Evolutionary conservation across 2,888 invertebrate species (phyloP).

Genomic region (Drosophila niveifrons): DNA sequence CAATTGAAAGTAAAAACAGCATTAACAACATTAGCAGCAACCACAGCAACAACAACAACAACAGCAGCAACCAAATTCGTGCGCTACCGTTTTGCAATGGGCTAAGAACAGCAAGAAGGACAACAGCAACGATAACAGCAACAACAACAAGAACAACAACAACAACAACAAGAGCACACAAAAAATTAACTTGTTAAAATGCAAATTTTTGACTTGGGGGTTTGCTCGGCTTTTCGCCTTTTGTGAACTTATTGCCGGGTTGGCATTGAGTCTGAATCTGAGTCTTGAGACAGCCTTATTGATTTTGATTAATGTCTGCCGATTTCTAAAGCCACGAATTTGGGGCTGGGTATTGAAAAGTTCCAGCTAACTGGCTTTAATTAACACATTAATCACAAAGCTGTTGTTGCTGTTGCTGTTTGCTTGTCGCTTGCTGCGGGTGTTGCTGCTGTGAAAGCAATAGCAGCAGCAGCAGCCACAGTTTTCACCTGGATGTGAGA

Average conservation of each 20-base stretch:
- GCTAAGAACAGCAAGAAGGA: constrained; percentile 54
- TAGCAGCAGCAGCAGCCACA: constrained; percentile 39
- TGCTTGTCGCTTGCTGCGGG: constrained; percentile 17
- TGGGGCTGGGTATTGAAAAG: constrained; percentile 62
- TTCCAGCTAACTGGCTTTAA: constrained; percentile 69
- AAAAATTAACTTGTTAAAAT: constrained; percentile 83
- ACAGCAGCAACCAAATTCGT: constrained; percentile 67
- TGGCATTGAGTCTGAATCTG: constrained; percentile 66
- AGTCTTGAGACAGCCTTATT: constrained; percentile 57
- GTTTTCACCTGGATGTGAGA: constrained; percentile 61
- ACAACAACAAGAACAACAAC: constrained; percentile 21
- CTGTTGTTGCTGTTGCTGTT: constrained; percentile 13
- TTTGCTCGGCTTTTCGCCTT: constrained; percentile 48
- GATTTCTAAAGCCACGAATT: constrained; percentile 69
- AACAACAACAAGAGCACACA: constrained; percentile 44
- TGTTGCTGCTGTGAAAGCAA: constrained; percentile 63
- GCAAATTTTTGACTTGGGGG: constrained; percentile 73
- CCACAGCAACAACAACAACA: constrained; percentile 37
- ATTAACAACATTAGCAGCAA: constrained; percentile 34
- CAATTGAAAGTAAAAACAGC: constrained; percentile 75
- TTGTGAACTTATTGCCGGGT: constrained; percentile 48
- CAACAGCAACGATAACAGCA: constrained; percentile 21
- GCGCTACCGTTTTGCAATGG: constrained; percentile 80
- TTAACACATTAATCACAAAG: constrained; percentile 73
- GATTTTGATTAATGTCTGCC: constrained; percentile 79